These are phyloP conservation scores for Limnothrissa miodon DNA, from an alignment of 2,113 vertebrate species.

Conservation along the genomic window DNA sequence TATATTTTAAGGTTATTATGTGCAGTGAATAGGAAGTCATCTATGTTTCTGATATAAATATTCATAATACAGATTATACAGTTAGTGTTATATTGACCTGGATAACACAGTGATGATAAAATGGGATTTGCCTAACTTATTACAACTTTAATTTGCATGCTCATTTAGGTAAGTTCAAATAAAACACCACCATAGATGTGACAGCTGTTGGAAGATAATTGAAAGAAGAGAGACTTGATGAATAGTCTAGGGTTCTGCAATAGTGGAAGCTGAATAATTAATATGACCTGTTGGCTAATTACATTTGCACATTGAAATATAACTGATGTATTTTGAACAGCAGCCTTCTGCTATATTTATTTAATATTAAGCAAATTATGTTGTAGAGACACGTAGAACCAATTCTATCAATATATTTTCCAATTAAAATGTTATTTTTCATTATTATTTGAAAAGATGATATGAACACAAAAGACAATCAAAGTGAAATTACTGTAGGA, in stretches of 20 bases:
- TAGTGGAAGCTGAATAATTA: constrained; percentile 64
- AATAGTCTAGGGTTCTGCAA: constrained; percentile 59
- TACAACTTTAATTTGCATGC: not conserved
- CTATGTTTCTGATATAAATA: too few relatives aligned
- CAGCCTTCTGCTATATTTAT: not conserved
- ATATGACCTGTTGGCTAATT: constrained; percentile 64
- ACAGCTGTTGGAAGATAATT: constrained; percentile 58
- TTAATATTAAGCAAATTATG: constrained; percentile 7
- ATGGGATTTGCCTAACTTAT: not conserved
- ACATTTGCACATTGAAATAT: constrained; percentile 77
- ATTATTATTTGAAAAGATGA: not conserved
- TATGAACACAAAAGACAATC: too few relatives aligned
- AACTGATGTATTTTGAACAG: constrained; percentile 7
- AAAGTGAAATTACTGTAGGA: too few relatives aligned
- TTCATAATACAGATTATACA: not conserved
- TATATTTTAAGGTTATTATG: not conserved
- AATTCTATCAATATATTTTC: not conserved
- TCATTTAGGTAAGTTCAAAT: not conserved
- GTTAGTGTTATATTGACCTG: not conserved
- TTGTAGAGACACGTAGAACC: not conserved
- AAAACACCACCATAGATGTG: constrained; percentile 21
- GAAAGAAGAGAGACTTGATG: constrained; percentile 58
- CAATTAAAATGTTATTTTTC: not conserved
- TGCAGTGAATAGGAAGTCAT: not conserved
- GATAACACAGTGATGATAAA: not conserved